These are phyloP conservation scores for Sipha flava DNA, from an alignment of 1,140 invertebrate genomes.

Conservation along the genomic window DNA sequence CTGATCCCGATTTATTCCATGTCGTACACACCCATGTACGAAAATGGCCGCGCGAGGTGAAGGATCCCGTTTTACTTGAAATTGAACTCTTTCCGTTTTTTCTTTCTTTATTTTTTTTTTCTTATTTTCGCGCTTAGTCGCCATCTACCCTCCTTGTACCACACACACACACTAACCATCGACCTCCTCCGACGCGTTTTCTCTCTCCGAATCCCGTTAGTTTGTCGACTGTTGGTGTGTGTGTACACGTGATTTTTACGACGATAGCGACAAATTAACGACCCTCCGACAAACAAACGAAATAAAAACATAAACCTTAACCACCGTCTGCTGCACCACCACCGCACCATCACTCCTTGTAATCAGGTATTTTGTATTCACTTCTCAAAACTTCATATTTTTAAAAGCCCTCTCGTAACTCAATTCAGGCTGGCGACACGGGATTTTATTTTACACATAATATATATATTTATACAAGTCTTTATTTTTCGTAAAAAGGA, in stretches of 20 bases:
- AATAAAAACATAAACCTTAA: constrained; percentile 5
- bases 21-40: neutral
- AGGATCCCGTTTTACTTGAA: neutral
- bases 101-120: neutral
- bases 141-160: neutral
- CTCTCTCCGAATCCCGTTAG: neutral
- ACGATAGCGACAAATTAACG: constrained; percentile 27
- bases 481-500: neutral
- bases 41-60: neutral
- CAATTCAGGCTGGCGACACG: neutral
- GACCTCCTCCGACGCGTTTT: neutral
- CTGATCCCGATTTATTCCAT: constrained; percentile 26
- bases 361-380: constrained; percentile 33
- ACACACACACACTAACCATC: too few relatives aligned
- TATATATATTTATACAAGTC: neutral
- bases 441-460: constrained; percentile 1
- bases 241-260: neutral
- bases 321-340: neutral
- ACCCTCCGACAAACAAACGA: neutral
- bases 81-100: neutral
- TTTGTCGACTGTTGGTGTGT: neutral
- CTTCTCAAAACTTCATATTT: neutral
- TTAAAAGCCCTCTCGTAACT: constrained; percentile 8
- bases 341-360: neutral
- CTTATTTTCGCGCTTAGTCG: neutral